Conservation (phyloP, 1,140 invertebrate species). For the Homalodisca vitripennis region DNA sequence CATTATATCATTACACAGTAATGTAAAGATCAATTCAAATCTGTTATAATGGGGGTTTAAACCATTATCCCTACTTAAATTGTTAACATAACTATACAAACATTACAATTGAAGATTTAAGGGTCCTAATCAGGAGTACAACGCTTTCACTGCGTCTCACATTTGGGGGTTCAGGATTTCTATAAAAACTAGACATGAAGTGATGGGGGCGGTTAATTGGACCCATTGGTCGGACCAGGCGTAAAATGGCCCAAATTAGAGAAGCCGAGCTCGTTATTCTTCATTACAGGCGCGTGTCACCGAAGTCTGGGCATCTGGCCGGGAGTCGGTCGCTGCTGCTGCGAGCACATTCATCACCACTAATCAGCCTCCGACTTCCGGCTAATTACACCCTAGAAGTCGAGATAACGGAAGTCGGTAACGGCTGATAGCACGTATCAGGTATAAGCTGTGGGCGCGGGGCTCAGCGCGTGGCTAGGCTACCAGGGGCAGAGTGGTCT, state of each 20-base stretch:
- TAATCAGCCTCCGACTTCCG: not conserved
- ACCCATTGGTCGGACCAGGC: not conserved
- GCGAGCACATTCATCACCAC: not conserved
- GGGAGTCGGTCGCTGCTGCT: not conserved
- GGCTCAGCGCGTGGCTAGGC: too few species aligned
- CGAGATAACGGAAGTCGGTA: not conserved
- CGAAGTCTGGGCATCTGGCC: not conserved
- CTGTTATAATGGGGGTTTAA: too few species aligned
- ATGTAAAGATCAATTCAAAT: too few species aligned
- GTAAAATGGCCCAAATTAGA: slow-evolving; percentile 26
- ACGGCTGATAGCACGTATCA: not conserved
- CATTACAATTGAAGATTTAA: too few species aligned
- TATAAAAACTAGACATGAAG: not conserved
- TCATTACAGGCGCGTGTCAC: slow-evolving; percentile 18
- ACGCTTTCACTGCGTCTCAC: too few species aligned
- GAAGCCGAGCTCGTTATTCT: slow-evolving; percentile 1
- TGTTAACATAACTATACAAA: too few species aligned
- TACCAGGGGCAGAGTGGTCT: too few species aligned
- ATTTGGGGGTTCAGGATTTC: not conserved
- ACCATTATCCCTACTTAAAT: too few species aligned
- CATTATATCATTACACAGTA: too few species aligned
- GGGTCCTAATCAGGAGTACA: too few species aligned
- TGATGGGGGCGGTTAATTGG: slow-evolving; percentile 14
- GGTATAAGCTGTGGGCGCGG: too few species aligned
- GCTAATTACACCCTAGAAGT: too few species aligned